Conservation (phyloP, 2,797 vertebrate species). For the Poeciliopsis paucimaculata region DNA sequence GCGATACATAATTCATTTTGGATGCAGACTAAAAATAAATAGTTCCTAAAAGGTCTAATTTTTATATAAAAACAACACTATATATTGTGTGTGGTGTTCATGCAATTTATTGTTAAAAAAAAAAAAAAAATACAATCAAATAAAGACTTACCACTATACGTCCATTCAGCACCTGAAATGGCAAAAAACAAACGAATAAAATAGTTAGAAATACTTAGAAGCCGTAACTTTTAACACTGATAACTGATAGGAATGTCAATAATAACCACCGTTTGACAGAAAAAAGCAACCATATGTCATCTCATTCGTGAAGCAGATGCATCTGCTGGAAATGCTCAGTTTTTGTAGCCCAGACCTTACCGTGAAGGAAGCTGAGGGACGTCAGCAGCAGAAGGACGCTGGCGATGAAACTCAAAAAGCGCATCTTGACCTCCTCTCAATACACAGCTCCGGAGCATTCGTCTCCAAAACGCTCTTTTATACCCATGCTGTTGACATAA, state of each 20-base stretch:
- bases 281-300: neutral
- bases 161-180: slow-evolving; percentile 80
- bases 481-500: slow-evolving; percentile 66
- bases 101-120: neutral
- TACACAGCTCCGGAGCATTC: slow-evolving; percentile 22
- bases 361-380: slow-evolving; percentile 48
- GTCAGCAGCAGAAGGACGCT: slow-evolving; percentile 48
- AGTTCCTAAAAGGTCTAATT: neutral
- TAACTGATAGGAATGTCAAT: neutral
- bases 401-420: slow-evolving; percentile 25
- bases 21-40: neutral
- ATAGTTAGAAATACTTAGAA: neutral
- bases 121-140: too few species aligned
- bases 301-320: slow-evolving; percentile 3
- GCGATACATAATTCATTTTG: neutral
- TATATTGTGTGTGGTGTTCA: neutral
- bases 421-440: slow-evolving; percentile 50
- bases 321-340: neutral
- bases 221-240: neutral
- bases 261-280: neutral
- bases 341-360: slow-evolving; percentile 45
- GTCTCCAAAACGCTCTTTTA: slow-evolving; percentile 71
- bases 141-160: slow-evolving; percentile 78
- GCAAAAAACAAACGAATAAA: neutral
- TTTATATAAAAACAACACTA: neutral